Percentiles rank a stretch among this genome's conserved stretches.
Evolutionary conservation across 2,113 vertebrate species (phyloP).

Genomic region (Sylvicapra grimmia): DNA sequence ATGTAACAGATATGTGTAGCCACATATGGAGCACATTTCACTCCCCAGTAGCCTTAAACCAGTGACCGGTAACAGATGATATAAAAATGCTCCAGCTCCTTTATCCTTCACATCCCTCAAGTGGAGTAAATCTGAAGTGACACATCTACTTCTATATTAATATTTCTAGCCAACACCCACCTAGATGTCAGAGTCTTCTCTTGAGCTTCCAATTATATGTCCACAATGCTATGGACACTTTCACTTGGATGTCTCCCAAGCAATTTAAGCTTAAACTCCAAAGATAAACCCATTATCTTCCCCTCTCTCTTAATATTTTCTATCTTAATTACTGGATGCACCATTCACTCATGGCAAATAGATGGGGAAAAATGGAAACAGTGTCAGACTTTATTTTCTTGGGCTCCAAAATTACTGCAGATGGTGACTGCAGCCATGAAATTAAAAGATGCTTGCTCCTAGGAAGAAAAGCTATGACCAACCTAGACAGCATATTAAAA

Average conservation of each 20-base stretch:
- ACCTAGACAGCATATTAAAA: not conserved
- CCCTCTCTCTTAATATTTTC: not conserved
- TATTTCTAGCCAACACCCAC: not conserved
- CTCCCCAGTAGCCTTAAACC: not conserved
- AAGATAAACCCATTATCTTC: not conserved
- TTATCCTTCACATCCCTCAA: rapidly evolving
- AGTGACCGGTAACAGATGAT: not conserved
- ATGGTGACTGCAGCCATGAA: not conserved
- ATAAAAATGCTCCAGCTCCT: not conserved
- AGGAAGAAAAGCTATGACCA: not conserved
- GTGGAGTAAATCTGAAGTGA: not conserved
- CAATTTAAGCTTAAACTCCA: not conserved
- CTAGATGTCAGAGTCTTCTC: not conserved
- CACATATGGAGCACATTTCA: no score
- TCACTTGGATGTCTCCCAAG: not conserved
- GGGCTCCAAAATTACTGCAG: not conserved
- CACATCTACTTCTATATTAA: not conserved
- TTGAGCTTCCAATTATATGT: not conserved
- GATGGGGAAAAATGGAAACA: not conserved
- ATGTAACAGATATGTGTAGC: not conserved
- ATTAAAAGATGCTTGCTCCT: not conserved
- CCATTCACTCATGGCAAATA: not conserved
- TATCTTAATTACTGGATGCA: not conserved
- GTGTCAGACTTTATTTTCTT: not conserved
- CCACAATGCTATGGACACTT: not conserved